Conservation (phyloP, 1,140 invertebrate genomes). For the Lordiphosa clarofinis region DNA sequence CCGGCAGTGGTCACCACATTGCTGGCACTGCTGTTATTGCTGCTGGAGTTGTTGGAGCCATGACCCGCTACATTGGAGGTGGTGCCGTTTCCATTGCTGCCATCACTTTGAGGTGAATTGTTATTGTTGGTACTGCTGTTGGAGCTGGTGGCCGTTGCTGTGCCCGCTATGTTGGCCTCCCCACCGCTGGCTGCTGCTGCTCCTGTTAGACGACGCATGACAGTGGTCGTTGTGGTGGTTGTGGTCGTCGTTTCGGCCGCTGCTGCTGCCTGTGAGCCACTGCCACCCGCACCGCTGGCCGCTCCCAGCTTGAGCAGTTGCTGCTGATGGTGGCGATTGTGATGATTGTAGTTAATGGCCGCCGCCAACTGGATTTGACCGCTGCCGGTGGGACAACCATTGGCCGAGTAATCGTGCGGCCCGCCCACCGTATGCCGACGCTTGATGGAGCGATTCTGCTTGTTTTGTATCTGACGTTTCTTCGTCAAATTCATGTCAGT, state of each 20-base stretch:
- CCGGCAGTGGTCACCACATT: slow-evolving; percentile 15
- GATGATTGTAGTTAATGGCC: slow-evolving; percentile 64
- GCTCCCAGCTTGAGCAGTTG: slow-evolving; percentile 49
- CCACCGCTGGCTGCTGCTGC: slow-evolving; percentile 1
- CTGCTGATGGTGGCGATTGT: slow-evolving; percentile 66
- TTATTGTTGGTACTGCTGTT: slow-evolving; percentile 60
- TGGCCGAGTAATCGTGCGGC: slow-evolving; percentile 86
- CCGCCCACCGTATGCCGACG: slow-evolving; percentile 95
- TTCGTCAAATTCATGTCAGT: slow-evolving; percentile 89
- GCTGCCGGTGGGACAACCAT: slow-evolving; percentile 11
- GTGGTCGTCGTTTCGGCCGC: slow-evolving; percentile 63
- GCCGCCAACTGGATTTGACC: slow-evolving; percentile 43
- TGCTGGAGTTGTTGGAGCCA: neutral
- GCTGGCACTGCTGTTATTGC: slow-evolving; percentile 14
- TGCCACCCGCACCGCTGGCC: slow-evolving; percentile 13
- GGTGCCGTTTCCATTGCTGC: slow-evolving; percentile 54
- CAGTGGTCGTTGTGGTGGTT: slow-evolving; percentile 61
- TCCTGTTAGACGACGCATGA: slow-evolving; percentile 40
- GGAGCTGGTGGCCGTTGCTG: slow-evolving; percentile 10
- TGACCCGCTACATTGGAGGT: neutral
- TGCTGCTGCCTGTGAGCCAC: slow-evolving; percentile 13
- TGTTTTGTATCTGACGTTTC: slow-evolving; percentile 83
- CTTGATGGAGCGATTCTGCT: slow-evolving; percentile 86
- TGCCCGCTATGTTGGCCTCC: slow-evolving; percentile 17
- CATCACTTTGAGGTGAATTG: slow-evolving; percentile 64